Conservation (phyloP, 2,113 vertebrate species). For the Odontesthes bonariensis region DNA sequence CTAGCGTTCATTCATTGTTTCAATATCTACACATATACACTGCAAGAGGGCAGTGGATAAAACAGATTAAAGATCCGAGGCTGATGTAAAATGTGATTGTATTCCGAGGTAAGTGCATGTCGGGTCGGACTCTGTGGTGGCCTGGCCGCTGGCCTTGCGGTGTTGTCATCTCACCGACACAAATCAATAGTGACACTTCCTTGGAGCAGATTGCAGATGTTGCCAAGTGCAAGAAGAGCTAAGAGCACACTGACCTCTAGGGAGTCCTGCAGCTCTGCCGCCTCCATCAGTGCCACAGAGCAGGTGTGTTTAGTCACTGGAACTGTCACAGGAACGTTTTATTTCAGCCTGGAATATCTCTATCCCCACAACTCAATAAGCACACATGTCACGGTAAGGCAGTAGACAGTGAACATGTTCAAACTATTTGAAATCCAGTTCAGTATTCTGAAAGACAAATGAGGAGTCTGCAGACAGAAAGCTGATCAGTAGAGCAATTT, state of each 20-base stretch:
- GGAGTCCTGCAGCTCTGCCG: slow-evolving; percentile 60
- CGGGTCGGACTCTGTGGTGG: slow-evolving; percentile 21
- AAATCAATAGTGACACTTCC: slow-evolving; percentile 75
- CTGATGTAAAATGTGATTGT: slow-evolving; percentile 11
- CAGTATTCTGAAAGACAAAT: slow-evolving; percentile 5
- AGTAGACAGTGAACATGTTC: neutral
- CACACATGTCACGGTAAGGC: neutral
- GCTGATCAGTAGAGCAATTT: slow-evolving; percentile 50
- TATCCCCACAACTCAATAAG: slow-evolving; percentile 14
- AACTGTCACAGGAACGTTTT: slow-evolving; percentile 38
- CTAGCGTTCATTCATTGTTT: neutral
- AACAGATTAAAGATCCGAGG: slow-evolving; percentile 32
- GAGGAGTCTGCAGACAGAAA: slow-evolving; percentile 9
- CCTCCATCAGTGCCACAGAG: slow-evolving; percentile 57
- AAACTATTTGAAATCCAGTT: slow-evolving; percentile 19
- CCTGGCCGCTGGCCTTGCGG: slow-evolving; percentile 42
- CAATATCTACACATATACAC: neutral
- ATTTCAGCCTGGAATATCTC: slow-evolving; percentile 12
- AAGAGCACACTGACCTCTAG: slow-evolving; percentile 54
- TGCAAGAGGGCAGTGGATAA: neutral
- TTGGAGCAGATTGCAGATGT: slow-evolving; percentile 60
- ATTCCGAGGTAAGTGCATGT: slow-evolving; percentile 5
- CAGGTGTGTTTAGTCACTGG: slow-evolving; percentile 56
- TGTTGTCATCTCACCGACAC: slow-evolving; percentile 56
- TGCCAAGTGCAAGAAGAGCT: slow-evolving; percentile 52